Evolutionary conservation across 1,140 invertebrate genomes (phyloP).

Genomic region (Spodoptera frugiperda): DNA sequence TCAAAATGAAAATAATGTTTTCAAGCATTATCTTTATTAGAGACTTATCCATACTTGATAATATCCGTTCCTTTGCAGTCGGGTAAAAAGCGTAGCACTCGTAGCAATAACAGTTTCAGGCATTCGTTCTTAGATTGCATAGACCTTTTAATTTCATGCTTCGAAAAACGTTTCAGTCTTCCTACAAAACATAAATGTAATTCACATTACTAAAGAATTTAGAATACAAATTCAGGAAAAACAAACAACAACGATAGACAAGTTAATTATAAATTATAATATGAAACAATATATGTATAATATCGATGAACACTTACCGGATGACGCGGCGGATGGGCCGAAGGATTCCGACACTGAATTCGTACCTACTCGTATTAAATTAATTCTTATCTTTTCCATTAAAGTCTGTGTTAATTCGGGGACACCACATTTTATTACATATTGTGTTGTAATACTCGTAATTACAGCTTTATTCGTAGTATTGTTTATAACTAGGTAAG

Average conservation of each 20-base stretch:
- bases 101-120: too few relatives aligned
- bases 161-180: too few relatives aligned
- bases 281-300: slow-evolving; percentile 26
- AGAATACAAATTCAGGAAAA: neutral
- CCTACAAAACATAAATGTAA: neutral
- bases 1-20: too few relatives aligned
- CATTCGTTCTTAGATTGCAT: too few relatives aligned
- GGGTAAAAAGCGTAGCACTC: too few relatives aligned
- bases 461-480: neutral
- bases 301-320: slow-evolving; percentile 48
- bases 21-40: too few relatives aligned
- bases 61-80: too few relatives aligned
- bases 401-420: slow-evolving; percentile 26
- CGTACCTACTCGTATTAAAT: slow-evolving; percentile 20
- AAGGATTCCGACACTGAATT: slow-evolving; percentile 51
- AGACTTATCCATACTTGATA: too few relatives aligned
- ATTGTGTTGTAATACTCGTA: slow-evolving; percentile 6
- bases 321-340: slow-evolving; percentile 53
- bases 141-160: too few relatives aligned
- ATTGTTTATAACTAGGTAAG: neutral
- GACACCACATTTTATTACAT: slow-evolving; percentile 17
- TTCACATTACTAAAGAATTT: slow-evolving; percentile 24
- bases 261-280: slow-evolving; percentile 8
- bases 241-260: slow-evolving; percentile 8
- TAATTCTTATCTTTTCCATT: slow-evolving; percentile 13